Percentiles rank a stretch among this genome's conserved stretches.
These are phyloP conservation scores for Penelope pileata DNA, from an alignment of 2,113 vertebrate genomes.

Conservation along the genomic window DNA sequence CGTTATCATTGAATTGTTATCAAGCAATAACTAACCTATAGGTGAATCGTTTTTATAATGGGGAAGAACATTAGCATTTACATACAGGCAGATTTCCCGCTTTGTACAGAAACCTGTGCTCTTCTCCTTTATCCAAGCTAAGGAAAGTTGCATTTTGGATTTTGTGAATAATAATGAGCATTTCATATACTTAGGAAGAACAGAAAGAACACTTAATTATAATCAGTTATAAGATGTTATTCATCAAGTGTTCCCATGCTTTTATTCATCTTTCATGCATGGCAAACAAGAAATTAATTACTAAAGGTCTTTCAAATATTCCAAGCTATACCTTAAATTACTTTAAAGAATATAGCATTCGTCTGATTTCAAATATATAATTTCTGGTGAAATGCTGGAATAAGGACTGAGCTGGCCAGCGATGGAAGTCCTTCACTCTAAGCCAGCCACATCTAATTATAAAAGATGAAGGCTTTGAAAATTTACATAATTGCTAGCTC, in stretches of 20 bases:
- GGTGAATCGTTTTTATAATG: slow-evolving; percentile 35
- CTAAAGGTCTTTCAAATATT: slow-evolving; percentile 56
- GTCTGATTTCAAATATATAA: slow-evolving; percentile 62
- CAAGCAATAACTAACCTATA: slow-evolving; percentile 32
- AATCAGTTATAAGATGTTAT: slow-evolving; percentile 57
- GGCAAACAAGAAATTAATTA: slow-evolving; percentile 69
- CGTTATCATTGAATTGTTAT: neutral
- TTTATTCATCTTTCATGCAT: slow-evolving; percentile 70
- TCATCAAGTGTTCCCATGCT: slow-evolving; percentile 31
- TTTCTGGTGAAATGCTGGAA: slow-evolving; percentile 58
- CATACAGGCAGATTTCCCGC: neutral
- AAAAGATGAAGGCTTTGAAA: slow-evolving; percentile 82
- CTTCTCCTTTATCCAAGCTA: neutral
- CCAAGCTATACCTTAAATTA: slow-evolving; percentile 32
- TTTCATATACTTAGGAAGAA: slow-evolving; percentile 55
- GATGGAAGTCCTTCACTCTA: slow-evolving; percentile 72
- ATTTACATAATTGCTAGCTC: slow-evolving; percentile 85
- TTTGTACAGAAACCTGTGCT: neutral
- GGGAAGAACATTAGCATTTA: neutral
- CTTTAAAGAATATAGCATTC: slow-evolving; percentile 62
- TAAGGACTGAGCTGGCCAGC: slow-evolving; percentile 62
- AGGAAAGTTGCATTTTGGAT: slow-evolving; percentile 41
- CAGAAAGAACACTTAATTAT: slow-evolving; percentile 61
- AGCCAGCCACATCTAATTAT: slow-evolving; percentile 81
- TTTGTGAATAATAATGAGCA: slow-evolving; percentile 62